Percentiles rank a stretch among this genome's conserved stretches.
These are phyloP conservation scores for Cataglyphis altisquamis DNA, from an alignment of 2,888 invertebrate species.

Conservation along the genomic window DNA sequence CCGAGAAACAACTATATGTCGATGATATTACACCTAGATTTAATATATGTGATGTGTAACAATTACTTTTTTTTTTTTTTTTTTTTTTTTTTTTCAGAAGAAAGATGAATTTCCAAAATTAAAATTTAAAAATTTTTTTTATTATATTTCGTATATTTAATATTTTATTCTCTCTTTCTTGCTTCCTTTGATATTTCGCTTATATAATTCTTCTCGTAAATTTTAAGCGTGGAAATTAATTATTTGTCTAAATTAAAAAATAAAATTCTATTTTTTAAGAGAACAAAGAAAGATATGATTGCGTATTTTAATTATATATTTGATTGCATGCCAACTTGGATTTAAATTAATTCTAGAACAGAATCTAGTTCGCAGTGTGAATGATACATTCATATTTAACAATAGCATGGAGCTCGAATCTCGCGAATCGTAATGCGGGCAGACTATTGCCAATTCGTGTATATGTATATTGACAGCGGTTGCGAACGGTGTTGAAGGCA, in stretches of 20 bases:
- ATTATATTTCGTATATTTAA: neutral
- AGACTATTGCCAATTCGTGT: conserved; percentile 23
- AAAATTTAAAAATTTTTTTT: neutral
- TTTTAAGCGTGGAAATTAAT: neutral
- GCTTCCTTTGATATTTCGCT: neutral
- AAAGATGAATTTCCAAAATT: neutral
- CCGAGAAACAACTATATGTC: neutral
- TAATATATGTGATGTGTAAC: neutral
- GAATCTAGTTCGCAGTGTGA: neutral
- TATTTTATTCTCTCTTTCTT: neutral
- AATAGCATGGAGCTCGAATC: conserved; percentile 8
- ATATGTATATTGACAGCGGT: conserved; percentile 41
- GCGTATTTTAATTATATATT: neutral
- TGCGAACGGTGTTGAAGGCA: conserved; percentile 1
- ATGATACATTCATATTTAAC: conserved; percentile 29
- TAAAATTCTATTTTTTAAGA: neutral
- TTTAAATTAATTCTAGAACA: neutral
- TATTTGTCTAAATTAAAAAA: neutral
- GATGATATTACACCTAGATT: neutral
- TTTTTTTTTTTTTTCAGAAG: neutral
- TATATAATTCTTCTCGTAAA: neutral
- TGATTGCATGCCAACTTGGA: neutral
- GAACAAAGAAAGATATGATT: neutral
- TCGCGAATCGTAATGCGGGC: conserved; percentile 21
- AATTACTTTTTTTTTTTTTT: neutral